phyloP scores from a whole-genome alignment of 2,888 invertebrate genomes.

The Amphipoea lucens region DNA sequence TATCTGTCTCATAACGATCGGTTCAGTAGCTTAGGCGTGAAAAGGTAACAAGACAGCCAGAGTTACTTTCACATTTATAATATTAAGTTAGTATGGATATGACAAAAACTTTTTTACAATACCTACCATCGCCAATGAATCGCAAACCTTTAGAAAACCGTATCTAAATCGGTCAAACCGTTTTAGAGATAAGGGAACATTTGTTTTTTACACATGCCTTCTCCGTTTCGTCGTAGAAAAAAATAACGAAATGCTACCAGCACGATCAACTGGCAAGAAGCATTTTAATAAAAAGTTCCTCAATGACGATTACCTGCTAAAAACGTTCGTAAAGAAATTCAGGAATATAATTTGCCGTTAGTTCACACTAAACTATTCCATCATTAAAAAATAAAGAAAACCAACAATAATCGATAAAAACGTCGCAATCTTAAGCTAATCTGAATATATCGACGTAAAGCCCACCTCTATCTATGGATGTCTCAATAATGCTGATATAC shows the following conservation, averaged over 20 bases:
- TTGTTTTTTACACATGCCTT: not conserved
- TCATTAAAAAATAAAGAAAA: constrained; percentile 14
- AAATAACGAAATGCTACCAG: not conserved
- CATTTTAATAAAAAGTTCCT: no score
- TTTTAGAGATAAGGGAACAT: not conserved
- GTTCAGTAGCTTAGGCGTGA: not conserved
- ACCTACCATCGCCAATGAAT: not conserved
- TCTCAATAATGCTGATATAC: constrained; percentile 52
- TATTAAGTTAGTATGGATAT: not conserved
- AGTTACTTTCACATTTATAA: not conserved
- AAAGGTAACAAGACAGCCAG: not conserved
- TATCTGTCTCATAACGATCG: not conserved
- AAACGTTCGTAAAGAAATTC: not conserved
- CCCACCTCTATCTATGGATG: constrained; percentile 24
- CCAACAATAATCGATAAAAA: constrained; percentile 1
- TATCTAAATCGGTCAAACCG: not conserved
- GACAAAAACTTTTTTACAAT: not conserved
- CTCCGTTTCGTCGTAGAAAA: not conserved
- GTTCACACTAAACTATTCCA: not conserved
- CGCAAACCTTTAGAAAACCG: not conserved
- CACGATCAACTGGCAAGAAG: not conserved
- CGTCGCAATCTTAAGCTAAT: constrained; percentile 17
- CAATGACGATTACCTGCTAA: not conserved
- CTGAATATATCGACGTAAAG: constrained; percentile 36
- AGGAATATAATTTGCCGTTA: not conserved